Percentiles rank a stretch among this genome's conserved stretches.
These are phyloP conservation scores for Meliscaeva auricollis DNA, from an alignment of 2,888 invertebrate genomes.

Conservation along the genomic window DNA sequence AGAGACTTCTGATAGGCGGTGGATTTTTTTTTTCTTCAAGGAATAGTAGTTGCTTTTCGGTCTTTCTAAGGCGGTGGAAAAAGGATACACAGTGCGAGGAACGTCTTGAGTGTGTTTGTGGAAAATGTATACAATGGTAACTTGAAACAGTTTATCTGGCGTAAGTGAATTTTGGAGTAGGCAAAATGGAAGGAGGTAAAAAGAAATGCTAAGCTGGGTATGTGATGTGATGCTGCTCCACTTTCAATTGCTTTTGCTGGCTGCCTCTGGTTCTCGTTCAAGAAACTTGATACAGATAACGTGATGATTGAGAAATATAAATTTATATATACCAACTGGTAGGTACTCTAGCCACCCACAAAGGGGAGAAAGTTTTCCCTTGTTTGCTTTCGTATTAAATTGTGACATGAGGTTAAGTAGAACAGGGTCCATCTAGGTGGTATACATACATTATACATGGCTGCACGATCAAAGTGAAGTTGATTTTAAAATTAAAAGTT, in stretches of 20 bases:
- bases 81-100: slow-evolving; percentile 52
- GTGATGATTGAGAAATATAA: slow-evolving; percentile 56
- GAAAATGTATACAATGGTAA: slow-evolving; percentile 64
- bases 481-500: slow-evolving; percentile 66
- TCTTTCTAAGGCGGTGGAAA: slow-evolving; percentile 46
- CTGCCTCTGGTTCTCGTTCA: slow-evolving; percentile 15
- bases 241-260: too few relatives aligned
- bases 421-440: not conserved
- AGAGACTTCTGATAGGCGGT: slow-evolving; percentile 71
- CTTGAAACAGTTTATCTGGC: slow-evolving; percentile 74
- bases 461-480: slow-evolving; percentile 41
- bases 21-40: slow-evolving; percentile 6
- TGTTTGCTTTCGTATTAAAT: not conserved
- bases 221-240: slow-evolving; percentile 51
- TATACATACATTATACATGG: not conserved
- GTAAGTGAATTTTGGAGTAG: slow-evolving; percentile 64
- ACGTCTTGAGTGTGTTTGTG: slow-evolving; percentile 46
- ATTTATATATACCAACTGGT: slow-evolving; percentile 4
- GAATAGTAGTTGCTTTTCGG: slow-evolving; percentile 46
- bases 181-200: slow-evolving; percentile 51
- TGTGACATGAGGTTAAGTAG: not conserved
- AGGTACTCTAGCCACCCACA: too few relatives aligned
- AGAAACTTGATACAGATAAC: slow-evolving; percentile 66
- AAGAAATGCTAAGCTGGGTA: slow-evolving; percentile 7
- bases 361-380: slow-evolving; percentile 14